Conservation (phyloP, 2,113 vertebrate genomes). For the Paramisgurnus dabryanus region DNA sequence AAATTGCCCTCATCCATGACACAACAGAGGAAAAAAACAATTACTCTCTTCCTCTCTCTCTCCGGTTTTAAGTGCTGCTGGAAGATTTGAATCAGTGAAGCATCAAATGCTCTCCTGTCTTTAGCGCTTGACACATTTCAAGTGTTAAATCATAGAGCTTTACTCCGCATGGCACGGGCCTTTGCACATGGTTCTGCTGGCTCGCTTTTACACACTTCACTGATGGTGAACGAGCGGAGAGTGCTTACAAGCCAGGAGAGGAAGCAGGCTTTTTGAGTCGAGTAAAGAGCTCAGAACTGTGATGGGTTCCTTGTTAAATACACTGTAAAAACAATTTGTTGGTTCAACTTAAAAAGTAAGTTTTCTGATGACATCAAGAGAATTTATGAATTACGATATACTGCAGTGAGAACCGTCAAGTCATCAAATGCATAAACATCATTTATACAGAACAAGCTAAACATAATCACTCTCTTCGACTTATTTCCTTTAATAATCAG, state of each 20-base stretch:
- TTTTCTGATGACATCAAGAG: no score
- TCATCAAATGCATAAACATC: no score
- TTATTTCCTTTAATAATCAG: neutral
- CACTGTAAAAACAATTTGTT: neutral
- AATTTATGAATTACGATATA: no score
- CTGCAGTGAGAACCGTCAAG: no score
- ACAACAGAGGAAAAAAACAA: neutral
- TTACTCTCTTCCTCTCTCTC: neutral
- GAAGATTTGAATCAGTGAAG: neutral
- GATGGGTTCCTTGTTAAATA: slow-evolving; percentile 10
- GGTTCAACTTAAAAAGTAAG: no score
- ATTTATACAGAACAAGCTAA: neutral
- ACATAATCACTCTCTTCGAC: neutral
- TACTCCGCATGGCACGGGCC: neutral
- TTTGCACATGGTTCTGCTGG: slow-evolving; percentile 7
- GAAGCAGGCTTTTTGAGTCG: neutral
- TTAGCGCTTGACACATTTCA: slow-evolving; percentile 18
- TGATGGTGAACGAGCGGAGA: slow-evolving; percentile 9
- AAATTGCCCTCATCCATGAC: slow-evolving; percentile 2
- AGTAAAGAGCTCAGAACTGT: neutral
- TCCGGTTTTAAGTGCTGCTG: neutral
- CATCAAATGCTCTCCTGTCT: neutral
- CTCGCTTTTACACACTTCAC: neutral
- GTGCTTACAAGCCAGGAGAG: neutral
- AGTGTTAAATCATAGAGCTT: slow-evolving; percentile 20